Base-by-base conservation (phyloP, 2,888 invertebrate genomes). In the Carpatolechia fugitivella region DNA sequence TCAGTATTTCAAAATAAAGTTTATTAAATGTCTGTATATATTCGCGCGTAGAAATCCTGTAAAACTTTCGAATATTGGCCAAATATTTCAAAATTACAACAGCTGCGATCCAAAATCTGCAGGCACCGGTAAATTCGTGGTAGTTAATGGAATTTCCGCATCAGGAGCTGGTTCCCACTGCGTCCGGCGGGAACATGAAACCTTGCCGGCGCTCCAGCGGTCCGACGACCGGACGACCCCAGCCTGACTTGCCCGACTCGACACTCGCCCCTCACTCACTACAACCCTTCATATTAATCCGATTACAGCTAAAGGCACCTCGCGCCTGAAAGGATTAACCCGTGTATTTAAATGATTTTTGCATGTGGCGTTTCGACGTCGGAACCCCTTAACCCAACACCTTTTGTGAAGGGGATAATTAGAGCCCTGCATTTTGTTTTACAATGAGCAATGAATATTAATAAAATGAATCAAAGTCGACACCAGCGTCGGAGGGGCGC, bases 391-490 rank as follows among this genome's bases (percentile, higher is more conserved):
- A 73, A 76, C 69, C 68, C 66, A 70, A 78, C 80, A 80, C 81
- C 79, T 80, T 74, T 73, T 59, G 59, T 65, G 61, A 67, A 68
- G 72, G 71, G 65, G 65, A 64, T 74, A 76, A 83, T 80, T 77
- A 75, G 75, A 70, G 67, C 74, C 70, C 74, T 72, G 68, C 70
- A 67, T 78, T 82, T 80, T 77, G 74, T 81, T 80, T 72, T 68
- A 76, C 75, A 82, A 85, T 82, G 76, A 80, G 76, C 78, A 78
- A 85, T 85, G 81, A 85, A 85, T 85, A 85, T 85, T 85, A 80
- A 84, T 83, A 79, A 77, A 80, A 62, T 70, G 66, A 72, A 78
- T 78, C 67, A 65, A 69, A 73, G 67, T 60, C 56, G 65, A 62
- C 59, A 31, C 58, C 54, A 55, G 56, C 16, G 54, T 41, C 44